Conservation (phyloP, 2,113 vertebrate species). For the Myotis davidii region DNA sequence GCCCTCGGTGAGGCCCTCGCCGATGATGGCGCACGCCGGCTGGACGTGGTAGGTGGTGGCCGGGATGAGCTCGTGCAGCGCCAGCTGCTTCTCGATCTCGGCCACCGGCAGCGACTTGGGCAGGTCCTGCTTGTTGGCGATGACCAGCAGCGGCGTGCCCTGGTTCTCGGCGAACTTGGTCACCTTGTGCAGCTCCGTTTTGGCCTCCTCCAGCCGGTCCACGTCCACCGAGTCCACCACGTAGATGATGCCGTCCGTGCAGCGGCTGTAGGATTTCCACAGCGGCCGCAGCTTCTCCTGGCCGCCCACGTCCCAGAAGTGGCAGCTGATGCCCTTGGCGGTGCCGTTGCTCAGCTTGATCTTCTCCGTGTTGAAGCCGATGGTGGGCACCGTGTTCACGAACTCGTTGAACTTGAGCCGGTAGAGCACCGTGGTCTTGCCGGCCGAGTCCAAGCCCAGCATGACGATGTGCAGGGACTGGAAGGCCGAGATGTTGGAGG, state of each 20-base stretch:
- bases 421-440: constrained; percentile 97
- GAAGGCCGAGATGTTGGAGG: constrained; percentile 97
- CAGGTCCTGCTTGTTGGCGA: constrained; percentile 98
- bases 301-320: constrained; percentile 98
- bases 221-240: constrained; percentile 98
- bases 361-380: constrained; percentile 98
- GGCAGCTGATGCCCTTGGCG: constrained; percentile 97
- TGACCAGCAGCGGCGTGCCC: constrained; percentile 96
- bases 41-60: constrained; percentile 96
- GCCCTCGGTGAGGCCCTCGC: constrained; percentile 96
- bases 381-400: constrained; percentile 98
- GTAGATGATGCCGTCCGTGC: constrained; percentile 98
- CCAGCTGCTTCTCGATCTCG: constrained; percentile 97
- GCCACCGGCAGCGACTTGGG: constrained; percentile 94
- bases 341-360: constrained; percentile 95
- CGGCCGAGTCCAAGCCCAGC: constrained; percentile 97
- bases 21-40: constrained; percentile 97
- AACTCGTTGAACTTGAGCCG: constrained; percentile 98
- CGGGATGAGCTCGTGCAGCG: constrained; percentile 94
- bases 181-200: constrained; percentile 97
- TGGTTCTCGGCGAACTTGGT: constrained; percentile 98
- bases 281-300: constrained; percentile 98
- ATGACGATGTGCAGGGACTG: constrained; percentile 98
- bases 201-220: constrained; percentile 96
- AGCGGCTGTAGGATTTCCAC: constrained; percentile 98